Base-by-base conservation (phyloP, 2,888 invertebrate species). In the Sicus ferrugineus region DNA sequence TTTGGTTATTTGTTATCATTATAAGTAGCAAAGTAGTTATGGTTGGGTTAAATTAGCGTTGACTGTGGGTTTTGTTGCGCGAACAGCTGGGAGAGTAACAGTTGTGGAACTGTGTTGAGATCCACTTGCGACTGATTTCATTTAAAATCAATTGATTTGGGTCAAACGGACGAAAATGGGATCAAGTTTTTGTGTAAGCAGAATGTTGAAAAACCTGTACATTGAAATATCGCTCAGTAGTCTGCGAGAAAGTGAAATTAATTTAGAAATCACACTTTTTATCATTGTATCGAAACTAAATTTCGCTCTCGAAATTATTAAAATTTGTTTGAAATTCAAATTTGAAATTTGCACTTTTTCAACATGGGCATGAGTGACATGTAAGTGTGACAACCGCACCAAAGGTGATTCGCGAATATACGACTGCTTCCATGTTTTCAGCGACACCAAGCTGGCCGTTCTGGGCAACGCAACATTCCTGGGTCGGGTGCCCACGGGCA, bases 401-500 rank as follows among this genome's bases (percentile, higher is more conserved):
- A 21, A 2, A 14, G 6, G 50, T 11, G 21, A 50, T 50, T 21
- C 6, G n/a, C 6, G 6, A 16, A 7, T 16, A n/a, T 26, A 1
- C 5, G 31, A 9, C 23, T 19, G 11, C 28, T 1, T 2, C 28
- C 14, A 21, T 21, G 2, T 7, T 21, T 42, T 26, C 19, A 64
- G 64, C 4, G 64, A 64, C 14, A 19, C 50, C 5, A 64, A 50
- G 21, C 30, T 64, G 9, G 5, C 6, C 14, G 2, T 50, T 5
- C 21, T 64, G 64, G 64, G 50, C 3, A 31, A 50, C 21, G 48
- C 50, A 1, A 50, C 9, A 16, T 5, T 16, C 23, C 9, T 64
- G 50, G 64, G 64, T 6, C 28, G 23, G 26, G 50, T 23, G 5
- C 50, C 64, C 19, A 64, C 64, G 3, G 64, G 64, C 14, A 64